A percentile compares a stretch with the other conserved stretches of the same genome.
Conservation (phyloP, 1,140 invertebrate species). For the Caenorhabditis elegans region WBcel235 BX284602.5:8883501-8884000, state of each 20-base stretch:
- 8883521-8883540: background rate
- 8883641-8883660: slow-evolving; percentile 3
- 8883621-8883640: slow-evolving; percentile 36
- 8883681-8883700: too few relatives aligned
- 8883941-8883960: background rate
- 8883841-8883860: background rate
- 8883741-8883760: too few relatives aligned
- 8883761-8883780: too few relatives aligned
- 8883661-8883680: background rate
- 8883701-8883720: too few relatives aligned
- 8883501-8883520: slow-evolving; percentile 34
- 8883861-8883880: background rate
- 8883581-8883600: background rate
- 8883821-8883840: background rate
- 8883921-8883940: background rate
- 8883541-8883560: slow-evolving; percentile 30
- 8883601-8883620: background rate
- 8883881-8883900: background rate
- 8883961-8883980: background rate
- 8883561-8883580: background rate
- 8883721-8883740: too few relatives aligned
- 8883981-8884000: background rate
- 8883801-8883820: background rate
- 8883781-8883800: too few relatives aligned
- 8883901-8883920: background rate